Percentiles rank a stretch among this genome's conserved stretches.
Evolutionary conservation across 2,888 invertebrate species (phyloP).

Genomic region (Cotesia congregata): DNA sequence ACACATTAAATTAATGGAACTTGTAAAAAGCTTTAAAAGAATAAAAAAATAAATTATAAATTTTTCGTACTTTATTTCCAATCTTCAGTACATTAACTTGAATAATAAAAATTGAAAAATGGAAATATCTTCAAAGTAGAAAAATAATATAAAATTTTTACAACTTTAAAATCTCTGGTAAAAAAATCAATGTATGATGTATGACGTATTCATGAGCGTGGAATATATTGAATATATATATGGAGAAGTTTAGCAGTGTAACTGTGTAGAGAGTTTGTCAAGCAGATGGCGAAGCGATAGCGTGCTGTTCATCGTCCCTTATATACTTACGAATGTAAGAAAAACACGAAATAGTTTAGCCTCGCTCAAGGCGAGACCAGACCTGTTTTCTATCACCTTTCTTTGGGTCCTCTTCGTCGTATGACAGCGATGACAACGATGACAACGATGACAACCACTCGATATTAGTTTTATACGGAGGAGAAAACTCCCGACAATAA

Average conservation of each 20-base stretch:
- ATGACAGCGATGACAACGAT: conserved; percentile 2
- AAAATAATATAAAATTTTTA: not conserved
- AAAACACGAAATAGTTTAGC: conserved; percentile 68
- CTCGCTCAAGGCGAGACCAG: conserved; percentile 66
- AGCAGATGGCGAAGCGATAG: conserved; percentile 63
- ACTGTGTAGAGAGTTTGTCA: conserved; percentile 56
- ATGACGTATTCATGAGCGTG: conserved; percentile 67
- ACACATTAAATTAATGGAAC: too few species aligned
- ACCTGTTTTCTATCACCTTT: conserved; percentile 69
- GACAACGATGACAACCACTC: not conserved
- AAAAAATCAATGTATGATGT: conserved; percentile 52
- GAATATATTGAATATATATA: not conserved
- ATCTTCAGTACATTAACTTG: too few species aligned
- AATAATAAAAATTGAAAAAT: too few species aligned
- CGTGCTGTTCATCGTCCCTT: conserved; percentile 42
- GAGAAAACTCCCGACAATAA: not conserved
- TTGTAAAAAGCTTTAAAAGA: too few species aligned
- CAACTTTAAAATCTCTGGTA: too few species aligned
- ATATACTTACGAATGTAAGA: conserved; percentile 49
- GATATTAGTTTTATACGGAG: not conserved
- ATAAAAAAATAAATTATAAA: too few species aligned
- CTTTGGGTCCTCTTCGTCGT: conserved; percentile 53
- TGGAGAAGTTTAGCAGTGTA: conserved; percentile 40
- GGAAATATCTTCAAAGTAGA: not conserved
- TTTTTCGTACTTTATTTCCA: too few species aligned